Conservation (phyloP, 2,113 vertebrate genomes). For the Anhinga anhinga region DNA sequence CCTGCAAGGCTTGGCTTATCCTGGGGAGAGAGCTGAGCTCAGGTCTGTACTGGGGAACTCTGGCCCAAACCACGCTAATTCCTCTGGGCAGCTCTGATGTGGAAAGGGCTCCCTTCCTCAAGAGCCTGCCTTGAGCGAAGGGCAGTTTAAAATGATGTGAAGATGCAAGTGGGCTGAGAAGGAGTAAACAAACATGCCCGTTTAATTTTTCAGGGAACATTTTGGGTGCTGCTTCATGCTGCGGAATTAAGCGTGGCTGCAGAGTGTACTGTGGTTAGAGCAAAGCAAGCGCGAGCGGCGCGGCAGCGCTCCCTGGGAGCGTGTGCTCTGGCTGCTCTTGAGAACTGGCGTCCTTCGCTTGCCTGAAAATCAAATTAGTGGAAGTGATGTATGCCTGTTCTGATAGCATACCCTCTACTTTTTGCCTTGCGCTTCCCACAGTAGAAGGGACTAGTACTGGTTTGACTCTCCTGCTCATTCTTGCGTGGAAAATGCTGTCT, state of each 20-base stretch:
- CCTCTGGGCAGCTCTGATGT: neutral
- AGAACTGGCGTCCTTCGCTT: neutral
- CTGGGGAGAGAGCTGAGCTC: neutral
- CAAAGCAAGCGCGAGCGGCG: neutral
- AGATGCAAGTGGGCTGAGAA: neutral
- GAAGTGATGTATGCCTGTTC: slow-evolving; percentile 12
- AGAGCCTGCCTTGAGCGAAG: neutral
- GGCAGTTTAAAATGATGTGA: rapidly evolving
- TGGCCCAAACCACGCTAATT: rapidly evolving
- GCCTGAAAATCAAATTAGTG: slow-evolving; percentile 5
- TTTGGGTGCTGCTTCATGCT: neutral
- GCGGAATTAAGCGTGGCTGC: neutral
- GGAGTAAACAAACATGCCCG: neutral
- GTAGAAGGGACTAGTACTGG: slow-evolving; percentile 74
- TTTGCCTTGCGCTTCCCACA: slow-evolving; percentile 68
- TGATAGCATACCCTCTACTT: slow-evolving; percentile 63
- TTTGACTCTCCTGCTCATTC: slow-evolving; percentile 69
- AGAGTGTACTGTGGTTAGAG: neutral
- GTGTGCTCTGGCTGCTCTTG: neutral
- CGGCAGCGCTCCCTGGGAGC: neutral
- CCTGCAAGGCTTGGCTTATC: rapidly evolving
- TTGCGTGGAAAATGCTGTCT: slow-evolving; percentile 60
- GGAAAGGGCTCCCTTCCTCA: neutral
- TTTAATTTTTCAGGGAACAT: neutral
- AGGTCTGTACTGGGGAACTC: too few relatives aligned